Evolutionary conservation across 1,140 invertebrate species (phyloP), one percentile per base, ranked within the genome.

Genomic region (Drosophila bifasciata): DNA sequence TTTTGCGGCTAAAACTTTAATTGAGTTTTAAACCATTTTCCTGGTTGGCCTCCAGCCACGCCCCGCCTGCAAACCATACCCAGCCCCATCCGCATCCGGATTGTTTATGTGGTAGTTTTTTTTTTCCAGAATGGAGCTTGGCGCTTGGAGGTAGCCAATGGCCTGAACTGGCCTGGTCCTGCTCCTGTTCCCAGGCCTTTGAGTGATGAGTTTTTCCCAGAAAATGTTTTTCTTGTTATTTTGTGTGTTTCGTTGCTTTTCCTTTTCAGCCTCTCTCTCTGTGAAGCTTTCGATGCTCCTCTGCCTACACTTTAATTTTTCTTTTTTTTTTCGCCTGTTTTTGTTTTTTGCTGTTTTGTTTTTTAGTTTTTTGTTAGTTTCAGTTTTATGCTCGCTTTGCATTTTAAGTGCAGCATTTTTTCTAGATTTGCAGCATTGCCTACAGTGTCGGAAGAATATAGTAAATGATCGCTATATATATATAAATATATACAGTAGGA

Each of bases 1-100:
- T 90, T 90, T 90, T 90, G 88, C 88, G 88, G 88, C 88, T 84
- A 90, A 90, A 90, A 90, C 88, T 90, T 90, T 90, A 90, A 90
- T 90, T 90, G 88, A 90, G 88, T 90, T 90, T 90, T 81, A 90
- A 85, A 89, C 88, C 88, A 81, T 86, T 86, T 88, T 83, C 68
- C 64, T 70, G 77, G 64, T 72, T 70, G 46, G 72, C 55, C 58
- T 45, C 64, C 40, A 58, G 45, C 44, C 55, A 43, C 73, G 53
- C 44, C 55, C 48, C 73, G 53, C 55, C 50, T 41, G 15, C 48
- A 51, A 36, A 21, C 28, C 46, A 49, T 48, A 36, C 66, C 41
- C 51, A 7, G 55, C 52, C 46, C 28, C 46, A 41, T 40, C 44
- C 67, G 32, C 52, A 11, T 67, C 53, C 48, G 66, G 55, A 76